Conservation (phyloP, 1,140 invertebrate genomes). For the Cotesia vestalis region DNA sequence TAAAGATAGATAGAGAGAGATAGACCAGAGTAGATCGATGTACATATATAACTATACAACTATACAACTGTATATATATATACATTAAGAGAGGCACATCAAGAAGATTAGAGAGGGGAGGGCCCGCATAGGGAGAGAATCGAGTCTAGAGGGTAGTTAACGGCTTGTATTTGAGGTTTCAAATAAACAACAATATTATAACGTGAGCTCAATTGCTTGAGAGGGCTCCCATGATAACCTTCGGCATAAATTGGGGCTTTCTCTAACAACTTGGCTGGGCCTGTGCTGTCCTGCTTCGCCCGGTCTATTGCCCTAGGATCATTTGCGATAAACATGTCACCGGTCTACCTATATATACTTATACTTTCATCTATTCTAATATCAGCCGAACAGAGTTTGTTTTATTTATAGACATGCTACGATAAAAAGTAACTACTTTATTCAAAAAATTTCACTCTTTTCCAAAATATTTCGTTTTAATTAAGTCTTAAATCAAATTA, state of each 20-base stretch:
- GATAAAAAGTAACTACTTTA: too few species aligned
- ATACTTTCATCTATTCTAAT: too few species aligned
- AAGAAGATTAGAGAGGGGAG: slow-evolving; percentile 53
- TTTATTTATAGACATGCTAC: too few species aligned
- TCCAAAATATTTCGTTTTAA: too few species aligned
- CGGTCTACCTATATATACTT: slow-evolving; percentile 42
- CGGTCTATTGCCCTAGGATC: slow-evolving; percentile 48
- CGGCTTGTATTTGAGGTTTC: slow-evolving; percentile 55
- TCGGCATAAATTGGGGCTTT: slow-evolving; percentile 59
- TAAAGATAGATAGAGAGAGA: slow-evolving; percentile 20
- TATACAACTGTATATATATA: slow-evolving; percentile 20
- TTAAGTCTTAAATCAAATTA: too few species aligned
- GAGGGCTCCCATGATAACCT: slow-evolving; percentile 59
- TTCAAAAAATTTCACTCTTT: too few species aligned
- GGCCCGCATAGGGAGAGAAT: slow-evolving; percentile 33
- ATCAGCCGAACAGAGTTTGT: too few species aligned
- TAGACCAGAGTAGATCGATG: too few species aligned
- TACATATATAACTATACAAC: background rate
- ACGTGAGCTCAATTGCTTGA: slow-evolving; percentile 64
- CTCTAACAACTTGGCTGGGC: slow-evolving; percentile 20
- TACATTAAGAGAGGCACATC: slow-evolving; percentile 47
- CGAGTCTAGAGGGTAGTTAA: slow-evolving; percentile 52
- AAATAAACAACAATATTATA: slow-evolving; percentile 66
- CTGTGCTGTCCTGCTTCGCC: background rate
- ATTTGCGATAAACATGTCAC: slow-evolving; percentile 66